Percentiles rank a stretch among this genome's conserved stretches.
Conservation (phyloP, 2,797 vertebrate genomes). For the Rhabdomys pumilio region DNA sequence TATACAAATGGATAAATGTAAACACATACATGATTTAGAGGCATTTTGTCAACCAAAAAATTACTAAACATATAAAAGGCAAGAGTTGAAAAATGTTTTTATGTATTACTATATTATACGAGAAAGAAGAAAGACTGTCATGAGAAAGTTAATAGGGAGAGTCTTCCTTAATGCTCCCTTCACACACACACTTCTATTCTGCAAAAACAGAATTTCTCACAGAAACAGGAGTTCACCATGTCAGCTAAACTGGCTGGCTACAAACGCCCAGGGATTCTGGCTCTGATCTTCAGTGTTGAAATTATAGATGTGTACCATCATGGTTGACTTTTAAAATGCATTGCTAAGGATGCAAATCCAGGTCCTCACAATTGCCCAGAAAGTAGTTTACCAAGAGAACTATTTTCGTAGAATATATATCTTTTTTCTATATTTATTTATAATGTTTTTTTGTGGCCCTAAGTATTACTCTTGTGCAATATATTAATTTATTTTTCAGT, state of each 20-base stretch:
- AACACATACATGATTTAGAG: background rate
- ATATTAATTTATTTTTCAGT: background rate
- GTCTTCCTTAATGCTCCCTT: background rate
- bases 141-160: background rate
- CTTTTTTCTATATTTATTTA: background rate
- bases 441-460: background rate
- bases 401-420: constrained; percentile 1
- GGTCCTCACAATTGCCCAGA: background rate
- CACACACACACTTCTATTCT: background rate
- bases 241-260: background rate
- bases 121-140: background rate
- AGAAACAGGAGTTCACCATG: background rate
- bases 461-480: background rate
- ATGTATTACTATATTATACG: background rate
- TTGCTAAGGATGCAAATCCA: background rate
- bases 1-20: background rate
- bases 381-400: background rate
- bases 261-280: background rate
- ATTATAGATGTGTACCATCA: background rate
- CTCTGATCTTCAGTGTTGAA: background rate
- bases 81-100: background rate
- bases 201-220: background rate
- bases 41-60: background rate
- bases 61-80: background rate
- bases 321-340: background rate